Conservation (phyloP, 2,888 invertebrate species). For the Punctoribates punctum region DNA sequence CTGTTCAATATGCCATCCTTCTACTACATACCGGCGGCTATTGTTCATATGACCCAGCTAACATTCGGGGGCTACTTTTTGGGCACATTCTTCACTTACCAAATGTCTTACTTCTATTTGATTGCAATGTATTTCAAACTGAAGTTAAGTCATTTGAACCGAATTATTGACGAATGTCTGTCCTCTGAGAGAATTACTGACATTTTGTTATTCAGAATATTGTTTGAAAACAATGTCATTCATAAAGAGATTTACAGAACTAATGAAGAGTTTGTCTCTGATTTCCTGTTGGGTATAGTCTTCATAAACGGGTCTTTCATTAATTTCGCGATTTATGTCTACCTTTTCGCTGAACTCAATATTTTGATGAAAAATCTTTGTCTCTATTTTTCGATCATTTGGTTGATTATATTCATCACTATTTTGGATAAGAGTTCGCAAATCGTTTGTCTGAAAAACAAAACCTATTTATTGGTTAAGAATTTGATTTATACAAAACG, state of each 20-base stretch:
- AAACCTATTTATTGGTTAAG: background rate
- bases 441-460: background rate
- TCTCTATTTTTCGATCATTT: background rate
- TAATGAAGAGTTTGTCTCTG: background rate
- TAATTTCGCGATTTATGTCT: background rate
- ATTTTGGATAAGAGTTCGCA: background rate
- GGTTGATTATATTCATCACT: background rate
- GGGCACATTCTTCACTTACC: background rate
- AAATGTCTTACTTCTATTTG: background rate
- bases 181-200: background rate
- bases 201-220: background rate
- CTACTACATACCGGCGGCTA: background rate
- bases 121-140: background rate
- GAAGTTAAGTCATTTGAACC: background rate
- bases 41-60: background rate
- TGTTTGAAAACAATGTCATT: background rate
- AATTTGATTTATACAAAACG: background rate
- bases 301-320: background rate
- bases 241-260: background rate
- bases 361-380: background rate
- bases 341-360: background rate
- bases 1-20: background rate
- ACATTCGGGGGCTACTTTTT: background rate
- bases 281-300: background rate
- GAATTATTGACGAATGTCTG: background rate